These are phyloP conservation scores for Tipula confusa DNA, from an alignment of 2,888 invertebrate species.

Conservation along the genomic window DNA sequence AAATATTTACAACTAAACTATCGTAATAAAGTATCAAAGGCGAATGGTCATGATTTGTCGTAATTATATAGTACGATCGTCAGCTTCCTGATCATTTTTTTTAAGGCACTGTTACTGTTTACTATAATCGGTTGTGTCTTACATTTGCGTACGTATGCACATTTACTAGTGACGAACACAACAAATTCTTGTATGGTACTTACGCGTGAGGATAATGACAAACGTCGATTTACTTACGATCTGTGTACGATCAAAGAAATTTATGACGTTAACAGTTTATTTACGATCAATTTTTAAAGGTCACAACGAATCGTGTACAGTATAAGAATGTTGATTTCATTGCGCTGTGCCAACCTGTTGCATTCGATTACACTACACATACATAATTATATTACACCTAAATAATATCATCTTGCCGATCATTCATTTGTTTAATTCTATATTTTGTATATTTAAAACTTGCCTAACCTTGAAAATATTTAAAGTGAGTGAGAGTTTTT, in stretches of 20 bases:
- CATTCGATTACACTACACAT: neutral
- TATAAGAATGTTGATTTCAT: neutral
- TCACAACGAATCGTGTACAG: neutral
- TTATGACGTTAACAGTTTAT: neutral
- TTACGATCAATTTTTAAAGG: neutral
- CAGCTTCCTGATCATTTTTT: neutral
- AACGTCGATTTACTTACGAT: neutral
- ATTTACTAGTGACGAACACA: neutral
- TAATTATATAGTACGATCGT: neutral
- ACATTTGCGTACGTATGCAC: neutral
- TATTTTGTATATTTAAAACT: neutral
- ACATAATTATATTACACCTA: neutral
- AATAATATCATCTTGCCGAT: neutral
- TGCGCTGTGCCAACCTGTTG: neutral
- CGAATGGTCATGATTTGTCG: neutral
- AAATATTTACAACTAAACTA: neutral
- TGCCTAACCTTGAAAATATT: constrained; percentile 6
- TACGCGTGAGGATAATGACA: neutral
- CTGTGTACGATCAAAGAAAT: neutral
- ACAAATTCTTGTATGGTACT: neutral
- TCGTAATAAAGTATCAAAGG: neutral
- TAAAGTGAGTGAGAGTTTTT: constrained; percentile 3
- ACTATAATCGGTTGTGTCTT: neutral
- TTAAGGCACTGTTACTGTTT: neutral
- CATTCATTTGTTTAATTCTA: neutral